These are phyloP conservation scores for Sarcoramphus papa DNA, from an alignment of 2,797 vertebrate species.

Conservation along the genomic window DNA sequence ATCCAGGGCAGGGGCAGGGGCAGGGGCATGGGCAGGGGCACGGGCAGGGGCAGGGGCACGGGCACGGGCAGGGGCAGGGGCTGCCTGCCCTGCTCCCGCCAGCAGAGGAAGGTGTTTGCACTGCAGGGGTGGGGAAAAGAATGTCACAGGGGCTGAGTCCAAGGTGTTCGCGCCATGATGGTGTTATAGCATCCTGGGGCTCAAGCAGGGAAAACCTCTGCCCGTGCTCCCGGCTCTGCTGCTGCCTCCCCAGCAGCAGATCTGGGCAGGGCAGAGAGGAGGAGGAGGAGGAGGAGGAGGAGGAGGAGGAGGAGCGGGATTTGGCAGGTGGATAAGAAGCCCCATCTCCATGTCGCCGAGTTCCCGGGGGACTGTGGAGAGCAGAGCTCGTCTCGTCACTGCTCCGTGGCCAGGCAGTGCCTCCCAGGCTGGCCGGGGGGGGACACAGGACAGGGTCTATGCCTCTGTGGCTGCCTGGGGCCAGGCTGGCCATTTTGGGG, in stretches of 20 bases:
- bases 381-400: neutral
- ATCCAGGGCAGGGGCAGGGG: neutral
- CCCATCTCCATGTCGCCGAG: accelerated
- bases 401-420: accelerated
- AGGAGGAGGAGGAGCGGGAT: no score
- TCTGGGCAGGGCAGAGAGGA: neutral
- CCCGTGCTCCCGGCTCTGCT: accelerated
- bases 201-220: neutral
- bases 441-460: neutral
- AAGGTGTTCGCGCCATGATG: accelerated
- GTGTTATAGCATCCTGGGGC: accelerated
- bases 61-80: neutral
- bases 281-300: no score
- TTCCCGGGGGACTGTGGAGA: neutral
- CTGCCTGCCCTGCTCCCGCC: neutral
- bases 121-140: neutral
- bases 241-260: neutral
- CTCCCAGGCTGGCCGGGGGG: neutral
- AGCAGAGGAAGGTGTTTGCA: neutral
- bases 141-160: accelerated
- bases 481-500: neutral
- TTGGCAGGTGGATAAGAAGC: neutral
- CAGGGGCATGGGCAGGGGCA: neutral
- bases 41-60: neutral
- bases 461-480: neutral